A percentile compares a stretch with the other conserved stretches of the same genome.
Conservation (phyloP, 2,113 vertebrate species). For the Chamaea fasciata region DNA sequence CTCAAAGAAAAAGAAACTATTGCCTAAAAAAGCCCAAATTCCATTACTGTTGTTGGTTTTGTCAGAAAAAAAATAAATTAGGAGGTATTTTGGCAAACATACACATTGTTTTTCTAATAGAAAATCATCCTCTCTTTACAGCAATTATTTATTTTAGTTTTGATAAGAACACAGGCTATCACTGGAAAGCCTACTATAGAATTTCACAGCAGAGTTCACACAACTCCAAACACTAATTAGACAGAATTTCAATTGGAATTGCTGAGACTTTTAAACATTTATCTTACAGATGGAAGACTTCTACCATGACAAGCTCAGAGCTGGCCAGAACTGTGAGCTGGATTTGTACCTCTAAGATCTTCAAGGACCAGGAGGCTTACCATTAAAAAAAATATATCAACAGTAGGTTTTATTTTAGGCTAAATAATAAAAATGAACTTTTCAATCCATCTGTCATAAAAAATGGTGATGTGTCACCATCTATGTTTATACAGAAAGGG, state of each 20-base stretch:
- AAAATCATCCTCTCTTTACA: background rate
- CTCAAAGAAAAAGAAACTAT: background rate
- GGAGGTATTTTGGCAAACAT: background rate
- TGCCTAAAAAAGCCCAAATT: background rate
- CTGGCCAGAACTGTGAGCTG: background rate
- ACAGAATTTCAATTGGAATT: background rate
- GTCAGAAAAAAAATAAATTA: background rate
- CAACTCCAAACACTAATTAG: background rate
- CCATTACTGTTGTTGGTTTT: background rate
- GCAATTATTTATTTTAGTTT: background rate
- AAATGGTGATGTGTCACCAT: background rate
- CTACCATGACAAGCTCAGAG: background rate
- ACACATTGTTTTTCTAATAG: background rate
- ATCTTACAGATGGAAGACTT: background rate
- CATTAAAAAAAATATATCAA: background rate
- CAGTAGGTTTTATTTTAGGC: background rate
- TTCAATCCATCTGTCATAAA: background rate
- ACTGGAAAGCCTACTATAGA: background rate
- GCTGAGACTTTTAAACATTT: background rate
- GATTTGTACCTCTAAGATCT: background rate
- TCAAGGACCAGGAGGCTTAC: background rate
- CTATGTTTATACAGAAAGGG: background rate
- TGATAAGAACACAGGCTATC: background rate
- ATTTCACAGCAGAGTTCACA: background rate
- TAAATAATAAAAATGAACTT: background rate